Base-by-base conservation (phyloP, 2,797 vertebrate genomes). In the Microcaecilia unicolor region DNA sequence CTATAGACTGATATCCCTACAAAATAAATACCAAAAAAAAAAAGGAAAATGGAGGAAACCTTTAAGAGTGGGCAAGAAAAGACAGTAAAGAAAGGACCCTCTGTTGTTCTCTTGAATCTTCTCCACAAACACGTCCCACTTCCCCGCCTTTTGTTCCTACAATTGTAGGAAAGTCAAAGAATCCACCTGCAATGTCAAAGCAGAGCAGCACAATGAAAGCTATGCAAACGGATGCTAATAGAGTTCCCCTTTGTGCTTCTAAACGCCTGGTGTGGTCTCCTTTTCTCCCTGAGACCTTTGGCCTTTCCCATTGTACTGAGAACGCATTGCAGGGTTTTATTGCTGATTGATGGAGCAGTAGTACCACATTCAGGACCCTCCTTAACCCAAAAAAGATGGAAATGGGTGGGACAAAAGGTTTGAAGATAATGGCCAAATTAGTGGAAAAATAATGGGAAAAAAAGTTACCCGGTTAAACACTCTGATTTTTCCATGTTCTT, bases 211-310 rank as follows among this genome's bases (percentile, higher is more conserved):
- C 45, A 59, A 44, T 51, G 35, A 22, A 24, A 24, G 30, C 30
- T 37, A 45, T 20, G 31, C 20, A 21, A 25, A 46, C 24, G 7
- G 4, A 25, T 24, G 39, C 36, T 38, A 41, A 57, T 34, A 38
- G 4, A 31, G 27, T 28, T 41, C 41, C 26, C 38, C 40, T 60
- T 55, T 58, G 50, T 66, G 53, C 34, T 41, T 44, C 44, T 31
- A 18, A 22, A 31, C 17, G 31, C 48, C 32, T 4, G 24, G n/a
- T 4, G 18, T 1, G 10, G 26, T 6, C 40, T 44, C 40, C 46
- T 42, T 29, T 31, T 37, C 50, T 34, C 35, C 34, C 15, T 33
- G 39, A 59, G 58, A 58, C 63, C 66, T 51, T 67, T 54, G 60
- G 42, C 47, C 44, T 44, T 5, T 1, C 21, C 12, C 34, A 30